Base-by-base conservation (phyloP, 2,113 vertebrate species). In the Neogale vison region DNA sequence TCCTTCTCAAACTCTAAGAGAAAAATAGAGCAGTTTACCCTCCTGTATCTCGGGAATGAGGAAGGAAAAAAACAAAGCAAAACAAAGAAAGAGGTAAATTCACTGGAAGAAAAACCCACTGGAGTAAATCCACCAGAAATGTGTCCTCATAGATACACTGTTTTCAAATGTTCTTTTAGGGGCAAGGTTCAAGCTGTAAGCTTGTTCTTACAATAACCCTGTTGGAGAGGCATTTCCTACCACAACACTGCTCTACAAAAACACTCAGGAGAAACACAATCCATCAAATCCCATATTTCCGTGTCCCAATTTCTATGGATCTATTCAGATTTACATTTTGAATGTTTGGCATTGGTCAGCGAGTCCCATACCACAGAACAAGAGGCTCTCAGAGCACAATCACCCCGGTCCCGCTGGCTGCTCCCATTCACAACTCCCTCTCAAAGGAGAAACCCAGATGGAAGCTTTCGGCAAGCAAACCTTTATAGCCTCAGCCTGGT, bases 341-440 rank as follows among this genome's bases (percentile, higher is more conserved):
- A 88, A 77, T 67, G 55, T 31, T 93, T 69, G 89, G 76, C 74
- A 52, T 67, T n/a, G 1, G 85, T 47, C 93, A 82, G 2, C 34
- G 93, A 88, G 97, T 65, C 80, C 90, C 72, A 55, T 69, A 90
- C 90, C 86, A 39, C 0, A 92, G 87, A 93, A 87, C 39, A 71
- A 96, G 89, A 93, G 87, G 76, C 79, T 92, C 90, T 92, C 14
- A 69, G 52, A 86, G 92, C 61, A 80, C 50, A 76, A 47, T 59
- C 6, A 4, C 42, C 55, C 89, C 9, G 6, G 86, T 90, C 82
- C 71, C 45, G 24, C 3, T 7, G 76, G 82, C 71, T 45, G 71
- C 47, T 69, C 47, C 69, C 24, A 57, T 59, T 87, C 47, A 36
- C 69, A 69, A 72, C 4, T 57, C 42, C 65, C 42, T 90, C 79